phyloP scores from a whole-genome alignment of 2,888 invertebrate species.

The Sceliomorpha sp. region DNA sequence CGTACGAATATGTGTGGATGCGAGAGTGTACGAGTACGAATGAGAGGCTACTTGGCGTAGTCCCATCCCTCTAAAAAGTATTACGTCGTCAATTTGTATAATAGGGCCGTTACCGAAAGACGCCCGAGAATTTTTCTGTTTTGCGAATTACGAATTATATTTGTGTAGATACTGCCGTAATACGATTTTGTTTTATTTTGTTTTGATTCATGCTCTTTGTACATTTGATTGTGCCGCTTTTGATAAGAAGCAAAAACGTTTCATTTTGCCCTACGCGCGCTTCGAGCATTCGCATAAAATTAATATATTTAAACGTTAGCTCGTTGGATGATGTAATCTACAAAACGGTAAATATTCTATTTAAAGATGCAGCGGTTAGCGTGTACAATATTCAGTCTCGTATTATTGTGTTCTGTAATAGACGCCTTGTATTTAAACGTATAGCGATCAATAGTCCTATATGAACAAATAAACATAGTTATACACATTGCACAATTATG shows the following conservation, averaged over 20 bases:
- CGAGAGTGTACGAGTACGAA: slow-evolving; percentile 28
- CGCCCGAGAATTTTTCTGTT: slow-evolving; percentile 60
- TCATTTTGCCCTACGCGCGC: slow-evolving; percentile 57
- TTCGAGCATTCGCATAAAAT: slow-evolving; percentile 69
- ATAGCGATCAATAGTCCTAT: slow-evolving; percentile 75
- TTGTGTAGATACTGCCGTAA: slow-evolving; percentile 70
- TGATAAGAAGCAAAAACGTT: slow-evolving; percentile 48
- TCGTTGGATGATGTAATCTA: slow-evolving; percentile 69
- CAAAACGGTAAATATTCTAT: slow-evolving; percentile 68
- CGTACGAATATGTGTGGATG: slow-evolving; percentile 50
- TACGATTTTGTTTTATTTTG: slow-evolving; percentile 18
- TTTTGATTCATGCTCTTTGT: slow-evolving; percentile 29
- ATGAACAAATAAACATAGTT: slow-evolving; percentile 78
- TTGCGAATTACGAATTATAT: slow-evolving; percentile 69
- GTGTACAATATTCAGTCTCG: slow-evolving; percentile 77
- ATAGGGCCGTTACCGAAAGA: slow-evolving; percentile 66
- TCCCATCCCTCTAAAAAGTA: slow-evolving; percentile 74
- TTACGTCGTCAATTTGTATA: slow-evolving; percentile 76
- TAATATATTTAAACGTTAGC: slow-evolving; percentile 73
- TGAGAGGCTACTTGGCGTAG: slow-evolving; percentile 55
- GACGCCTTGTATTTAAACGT: slow-evolving; percentile 78
- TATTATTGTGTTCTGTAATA: slow-evolving; percentile 76
- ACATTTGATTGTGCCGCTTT: slow-evolving; percentile 47
- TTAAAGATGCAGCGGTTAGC: slow-evolving; percentile 71
- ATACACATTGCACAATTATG: slow-evolving; percentile 60